Percentiles rank a stretch among this genome's conserved stretches.
phyloP scores from a whole-genome alignment of 2,113 vertebrate species.

The Urocolius indicus region DNA sequence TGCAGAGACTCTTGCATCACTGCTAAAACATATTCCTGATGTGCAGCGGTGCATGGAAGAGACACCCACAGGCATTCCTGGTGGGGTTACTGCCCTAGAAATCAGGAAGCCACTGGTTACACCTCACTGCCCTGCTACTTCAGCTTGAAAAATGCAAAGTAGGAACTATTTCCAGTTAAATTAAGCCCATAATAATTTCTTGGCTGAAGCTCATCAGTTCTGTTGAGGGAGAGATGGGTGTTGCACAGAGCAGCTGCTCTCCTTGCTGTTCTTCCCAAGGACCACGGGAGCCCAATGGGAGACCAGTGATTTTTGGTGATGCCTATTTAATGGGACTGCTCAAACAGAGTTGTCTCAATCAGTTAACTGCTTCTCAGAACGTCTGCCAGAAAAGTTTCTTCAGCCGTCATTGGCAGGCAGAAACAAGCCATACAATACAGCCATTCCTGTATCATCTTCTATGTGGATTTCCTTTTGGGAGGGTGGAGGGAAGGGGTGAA shows the following conservation, averaged over 20 bases:
- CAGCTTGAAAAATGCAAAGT: not conserved
- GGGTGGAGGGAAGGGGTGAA: not conserved
- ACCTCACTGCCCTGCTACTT: not conserved
- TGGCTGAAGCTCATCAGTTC: not conserved
- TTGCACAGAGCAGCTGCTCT: not conserved
- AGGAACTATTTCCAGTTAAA: not conserved
- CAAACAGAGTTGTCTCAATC: not conserved
- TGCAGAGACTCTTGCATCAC: not conserved
- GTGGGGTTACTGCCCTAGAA: not conserved
- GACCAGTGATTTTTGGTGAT: not conserved
- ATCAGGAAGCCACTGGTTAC: not conserved
- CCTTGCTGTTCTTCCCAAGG: not conserved
- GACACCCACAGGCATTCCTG: not conserved
- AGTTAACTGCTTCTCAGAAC: not conserved
- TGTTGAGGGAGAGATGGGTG: not conserved
- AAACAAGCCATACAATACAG: not conserved
- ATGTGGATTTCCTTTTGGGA: not conserved
- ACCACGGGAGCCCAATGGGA: not conserved
- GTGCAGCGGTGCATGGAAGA: not conserved
- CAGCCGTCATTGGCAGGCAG: not conserved
- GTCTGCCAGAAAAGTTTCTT: not conserved
- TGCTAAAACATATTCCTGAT: not conserved
- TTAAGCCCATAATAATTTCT: not conserved
- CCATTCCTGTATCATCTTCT: not conserved
- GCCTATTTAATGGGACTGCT: not conserved